Percentiles rank a stretch among this genome's conserved stretches.
These are phyloP conservation scores for Danio aesculapii DNA, from an alignment of 2,797 vertebrate species.

Conservation along the genomic window DNA sequence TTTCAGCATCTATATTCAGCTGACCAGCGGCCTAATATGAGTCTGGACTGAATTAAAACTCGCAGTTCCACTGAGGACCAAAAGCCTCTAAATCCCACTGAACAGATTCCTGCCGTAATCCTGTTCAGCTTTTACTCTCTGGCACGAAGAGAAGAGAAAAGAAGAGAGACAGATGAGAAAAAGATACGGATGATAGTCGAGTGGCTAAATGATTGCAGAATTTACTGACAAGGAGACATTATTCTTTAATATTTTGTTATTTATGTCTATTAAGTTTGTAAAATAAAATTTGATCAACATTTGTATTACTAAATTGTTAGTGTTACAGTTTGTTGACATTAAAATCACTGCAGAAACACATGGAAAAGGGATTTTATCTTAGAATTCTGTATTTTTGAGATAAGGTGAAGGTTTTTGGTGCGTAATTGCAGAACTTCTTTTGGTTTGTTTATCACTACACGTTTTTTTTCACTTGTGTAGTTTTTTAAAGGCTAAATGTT, in stretches of 20 bases:
- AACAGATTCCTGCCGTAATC: constrained; percentile 54
- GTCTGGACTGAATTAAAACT: constrained; percentile 74
- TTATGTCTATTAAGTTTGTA: neutral
- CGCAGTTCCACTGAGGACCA: constrained; percentile 62
- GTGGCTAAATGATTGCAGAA: neutral
- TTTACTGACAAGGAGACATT: neutral
- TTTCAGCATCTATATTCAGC: constrained; percentile 82
- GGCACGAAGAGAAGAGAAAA: neutral
- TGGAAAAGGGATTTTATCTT: neutral
- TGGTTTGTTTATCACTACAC: neutral
- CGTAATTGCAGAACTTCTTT: neutral
- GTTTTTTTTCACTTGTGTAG: too few relatives aligned
- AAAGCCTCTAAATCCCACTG: constrained; percentile 50
- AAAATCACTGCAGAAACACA: neutral
- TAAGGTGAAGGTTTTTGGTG: too few relatives aligned
- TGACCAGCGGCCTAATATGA: constrained; percentile 78
- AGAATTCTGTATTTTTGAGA: neutral
- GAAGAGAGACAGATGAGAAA: constrained; percentile 29
- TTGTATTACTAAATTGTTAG: neutral
- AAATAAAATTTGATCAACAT: neutral
- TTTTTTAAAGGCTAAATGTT: too few relatives aligned
- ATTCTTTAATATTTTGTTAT: neutral
- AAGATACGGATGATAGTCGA: constrained; percentile 21
- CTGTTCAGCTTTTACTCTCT: constrained; percentile 50
- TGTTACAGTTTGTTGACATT: neutral